phyloP scores from a whole-genome alignment of 1,140 invertebrate genomes.

The Galendromus occidentalis region DNA sequence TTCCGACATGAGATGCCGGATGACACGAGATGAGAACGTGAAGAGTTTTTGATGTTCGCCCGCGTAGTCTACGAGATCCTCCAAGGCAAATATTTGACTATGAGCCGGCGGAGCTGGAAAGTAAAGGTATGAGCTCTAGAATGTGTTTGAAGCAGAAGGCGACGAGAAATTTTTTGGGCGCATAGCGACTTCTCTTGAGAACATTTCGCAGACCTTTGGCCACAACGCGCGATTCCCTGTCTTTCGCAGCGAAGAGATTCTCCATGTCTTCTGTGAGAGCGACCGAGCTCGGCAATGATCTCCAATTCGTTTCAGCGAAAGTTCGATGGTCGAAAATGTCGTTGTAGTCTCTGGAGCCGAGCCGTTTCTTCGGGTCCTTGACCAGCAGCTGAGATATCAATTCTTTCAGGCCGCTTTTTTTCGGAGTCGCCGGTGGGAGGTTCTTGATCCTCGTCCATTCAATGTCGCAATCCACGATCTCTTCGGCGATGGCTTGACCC shows the following conservation, averaged over 20 bases:
- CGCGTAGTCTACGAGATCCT: background rate
- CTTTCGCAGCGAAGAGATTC: background rate
- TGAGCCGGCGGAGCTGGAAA: background rate
- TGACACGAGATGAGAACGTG: background rate
- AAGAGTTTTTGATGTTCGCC: background rate
- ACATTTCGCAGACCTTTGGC: background rate
- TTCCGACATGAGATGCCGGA: background rate
- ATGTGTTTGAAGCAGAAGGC: background rate
- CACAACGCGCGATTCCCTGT: background rate
- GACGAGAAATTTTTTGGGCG: background rate
- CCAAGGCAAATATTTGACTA: background rate
- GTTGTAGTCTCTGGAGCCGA: background rate
- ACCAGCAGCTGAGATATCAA: background rate
- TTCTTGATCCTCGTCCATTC: background rate
- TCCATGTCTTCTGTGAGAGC: background rate
- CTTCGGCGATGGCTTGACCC: background rate
- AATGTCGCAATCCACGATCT: background rate
- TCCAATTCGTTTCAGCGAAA: background rate
- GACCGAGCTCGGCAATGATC: background rate
- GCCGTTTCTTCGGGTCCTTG: background rate
- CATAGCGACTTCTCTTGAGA: background rate
- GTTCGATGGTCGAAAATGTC: background rate
- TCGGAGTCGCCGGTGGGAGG: background rate
- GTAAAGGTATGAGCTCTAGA: background rate
- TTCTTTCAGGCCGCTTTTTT: background rate